These are phyloP conservation scores for Oostethus manadensis DNA, from an alignment of 2,113 vertebrate genomes.

Conservation along the genomic window DNA sequence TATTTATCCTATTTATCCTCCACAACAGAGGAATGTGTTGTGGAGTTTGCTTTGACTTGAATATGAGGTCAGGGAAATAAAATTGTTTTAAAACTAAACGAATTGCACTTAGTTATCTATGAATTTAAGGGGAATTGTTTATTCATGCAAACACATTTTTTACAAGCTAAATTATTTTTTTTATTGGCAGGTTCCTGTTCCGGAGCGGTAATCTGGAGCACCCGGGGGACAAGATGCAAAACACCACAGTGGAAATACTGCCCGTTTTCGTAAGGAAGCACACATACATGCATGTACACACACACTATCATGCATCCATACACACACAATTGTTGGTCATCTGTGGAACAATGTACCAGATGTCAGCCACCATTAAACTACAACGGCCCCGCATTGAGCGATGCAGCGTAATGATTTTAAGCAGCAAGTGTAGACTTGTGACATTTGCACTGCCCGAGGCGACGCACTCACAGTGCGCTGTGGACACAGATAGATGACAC, in stretches of 20 bases:
- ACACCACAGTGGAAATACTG: slow-evolving; percentile 91
- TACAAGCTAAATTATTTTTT: neutral
- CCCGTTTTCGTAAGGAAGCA: slow-evolving; percentile 80
- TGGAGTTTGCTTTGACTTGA: slow-evolving; percentile 15
- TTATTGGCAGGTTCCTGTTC: slow-evolving; percentile 85
- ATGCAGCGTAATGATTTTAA: slow-evolving; percentile 50
- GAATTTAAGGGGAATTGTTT: neutral
- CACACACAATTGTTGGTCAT: slow-evolving; percentile 12
- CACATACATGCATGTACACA: neutral
- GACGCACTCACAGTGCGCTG: slow-evolving; percentile 12
- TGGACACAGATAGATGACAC: neutral
- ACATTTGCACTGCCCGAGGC: slow-evolving; percentile 23
- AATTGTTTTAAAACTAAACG: too few relatives aligned
- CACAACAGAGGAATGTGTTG: too few relatives aligned
- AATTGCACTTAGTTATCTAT: neutral
- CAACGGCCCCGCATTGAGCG: slow-evolving; percentile 20
- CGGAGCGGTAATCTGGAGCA: slow-evolving; percentile 96
- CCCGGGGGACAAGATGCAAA: slow-evolving; percentile 88
- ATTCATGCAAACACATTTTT: slow-evolving; percentile 6
- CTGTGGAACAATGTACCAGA: slow-evolving; percentile 34
- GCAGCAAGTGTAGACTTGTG: slow-evolving; percentile 35
- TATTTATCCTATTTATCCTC: too few relatives aligned
- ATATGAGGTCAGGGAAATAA: slow-evolving; percentile 18
- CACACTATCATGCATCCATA: neutral
- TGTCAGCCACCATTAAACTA: slow-evolving; percentile 34